Percentiles rank a stretch among this genome's conserved stretches.
Evolutionary conservation across 2,797 vertebrate species (phyloP).

Genomic region (Triplophysa yarkandensis): DNA sequence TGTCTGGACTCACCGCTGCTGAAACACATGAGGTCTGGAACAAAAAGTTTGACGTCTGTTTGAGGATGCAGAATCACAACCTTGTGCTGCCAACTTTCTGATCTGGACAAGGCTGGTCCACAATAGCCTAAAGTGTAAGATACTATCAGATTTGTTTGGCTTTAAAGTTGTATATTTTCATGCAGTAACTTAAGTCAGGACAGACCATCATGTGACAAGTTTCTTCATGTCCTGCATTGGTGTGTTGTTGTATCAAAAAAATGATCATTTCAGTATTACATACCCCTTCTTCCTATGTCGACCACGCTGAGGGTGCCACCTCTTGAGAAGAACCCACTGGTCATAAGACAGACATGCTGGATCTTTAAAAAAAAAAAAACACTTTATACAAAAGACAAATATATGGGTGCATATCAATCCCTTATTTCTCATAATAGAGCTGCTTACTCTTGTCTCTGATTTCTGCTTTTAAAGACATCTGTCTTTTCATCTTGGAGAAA

Average conservation of each 20-base stretch:
- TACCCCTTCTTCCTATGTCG: conserved; percentile 42
- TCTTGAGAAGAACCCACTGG: conserved; percentile 52
- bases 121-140: conserved; percentile 38
- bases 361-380: conserved; percentile 39
- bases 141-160: too few relatives aligned
- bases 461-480: background rate
- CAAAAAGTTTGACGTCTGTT: conserved; percentile 9
- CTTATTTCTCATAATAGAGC: background rate
- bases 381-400: background rate
- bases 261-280: background rate
- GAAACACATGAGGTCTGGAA: conserved; percentile 55
- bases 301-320: conserved; percentile 30
- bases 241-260: too few relatives aligned
- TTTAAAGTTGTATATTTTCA: too few relatives aligned
- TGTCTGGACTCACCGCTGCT: conserved; percentile 46
- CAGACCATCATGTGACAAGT: background rate
- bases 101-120: conserved; percentile 51
- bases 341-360: conserved; percentile 51
- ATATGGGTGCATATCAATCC: background rate
- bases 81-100: conserved; percentile 10
- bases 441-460: conserved; percentile 29
- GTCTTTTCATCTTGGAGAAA: conserved; percentile 39
- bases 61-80: background rate
- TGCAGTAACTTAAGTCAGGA: too few relatives aligned
- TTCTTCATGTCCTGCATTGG: too few relatives aligned